A percentile compares a stretch with the other conserved stretches of the same genome.
phyloP scores from a whole-genome alignment of 2,888 invertebrate species.

The Ornithoptera priamus region DNA sequence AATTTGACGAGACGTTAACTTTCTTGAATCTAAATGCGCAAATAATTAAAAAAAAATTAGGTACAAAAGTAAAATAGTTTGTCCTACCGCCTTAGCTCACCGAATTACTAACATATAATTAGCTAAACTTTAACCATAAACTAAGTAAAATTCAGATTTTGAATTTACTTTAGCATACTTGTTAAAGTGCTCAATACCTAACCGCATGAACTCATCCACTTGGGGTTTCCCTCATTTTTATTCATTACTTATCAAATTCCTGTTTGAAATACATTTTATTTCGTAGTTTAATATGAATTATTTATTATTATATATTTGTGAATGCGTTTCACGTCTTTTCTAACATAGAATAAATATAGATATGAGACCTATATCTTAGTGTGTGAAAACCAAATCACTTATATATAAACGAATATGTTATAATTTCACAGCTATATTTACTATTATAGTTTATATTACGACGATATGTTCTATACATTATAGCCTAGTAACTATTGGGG shows the following conservation, averaged over 20 bases:
- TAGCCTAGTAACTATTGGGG: constrained; percentile 35
- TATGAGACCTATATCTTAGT: too few relatives aligned
- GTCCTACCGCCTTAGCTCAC: too few relatives aligned
- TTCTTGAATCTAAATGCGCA: too few relatives aligned
- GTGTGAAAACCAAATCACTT: too few relatives aligned
- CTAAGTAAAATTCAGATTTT: not conserved
- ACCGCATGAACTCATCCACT: constrained; percentile 20
- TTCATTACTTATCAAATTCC: not conserved
- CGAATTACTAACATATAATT: too few relatives aligned
- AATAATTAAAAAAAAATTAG: too few relatives aligned
- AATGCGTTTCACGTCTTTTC: too few relatives aligned
- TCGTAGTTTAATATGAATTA: not conserved
- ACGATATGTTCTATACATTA: not conserved
- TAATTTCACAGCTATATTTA: not conserved
- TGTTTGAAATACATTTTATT: not conserved
- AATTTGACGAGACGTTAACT: too few relatives aligned
- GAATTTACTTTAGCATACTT: not conserved
- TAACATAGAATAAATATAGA: too few relatives aligned
- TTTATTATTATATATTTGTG: not conserved
- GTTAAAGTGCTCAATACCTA: not conserved
- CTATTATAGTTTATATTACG: not conserved
- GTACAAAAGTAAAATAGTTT: too few relatives aligned
- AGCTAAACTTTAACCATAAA: not conserved
- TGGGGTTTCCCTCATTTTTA: constrained; percentile 18
- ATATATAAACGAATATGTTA: too few relatives aligned